Conservation (phyloP, 2,888 invertebrate genomes). For the Smittia sp. region DNA sequence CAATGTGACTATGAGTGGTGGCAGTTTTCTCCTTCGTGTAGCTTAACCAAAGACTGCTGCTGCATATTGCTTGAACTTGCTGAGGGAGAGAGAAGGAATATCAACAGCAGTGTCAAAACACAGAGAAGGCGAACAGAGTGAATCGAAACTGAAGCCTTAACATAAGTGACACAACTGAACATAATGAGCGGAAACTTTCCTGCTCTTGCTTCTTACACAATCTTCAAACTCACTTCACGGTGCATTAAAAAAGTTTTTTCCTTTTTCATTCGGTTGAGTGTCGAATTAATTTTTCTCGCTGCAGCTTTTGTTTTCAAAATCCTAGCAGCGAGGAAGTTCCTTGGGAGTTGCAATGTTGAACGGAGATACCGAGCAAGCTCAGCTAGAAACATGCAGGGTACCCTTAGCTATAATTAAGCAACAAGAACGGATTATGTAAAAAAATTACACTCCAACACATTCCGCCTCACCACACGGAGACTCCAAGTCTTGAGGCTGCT, state of each 20-base stretch:
- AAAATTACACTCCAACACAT: conserved; percentile 20
- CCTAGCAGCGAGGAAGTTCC: not conserved
- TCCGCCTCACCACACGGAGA: not conserved
- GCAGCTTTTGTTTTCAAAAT: not conserved
- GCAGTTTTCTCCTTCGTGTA: not conserved
- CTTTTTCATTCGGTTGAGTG: not conserved
- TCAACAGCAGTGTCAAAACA: not conserved
- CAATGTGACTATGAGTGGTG: conserved; percentile 4
- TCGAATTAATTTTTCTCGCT: conserved; percentile 11
- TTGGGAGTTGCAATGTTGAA: not conserved
- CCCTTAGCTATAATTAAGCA: conserved; percentile 36
- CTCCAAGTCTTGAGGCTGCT: not conserved
- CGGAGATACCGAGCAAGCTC: too few species aligned
- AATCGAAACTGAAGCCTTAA: not conserved
- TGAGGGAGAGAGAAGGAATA: not conserved
- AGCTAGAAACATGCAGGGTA: not conserved
- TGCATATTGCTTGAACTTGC: not conserved
- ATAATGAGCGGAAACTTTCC: not conserved
- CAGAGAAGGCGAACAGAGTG: not conserved
- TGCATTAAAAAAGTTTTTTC: not conserved
- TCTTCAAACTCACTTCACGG: not conserved
- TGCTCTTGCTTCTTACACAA: not conserved
- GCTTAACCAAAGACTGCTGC: not conserved
- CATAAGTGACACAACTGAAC: too few species aligned
- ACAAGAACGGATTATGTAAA: conserved; percentile 39